phyloP scores from a whole-genome alignment of 2,797 vertebrate genomes.

The Babyrousa celebensis region DNA sequence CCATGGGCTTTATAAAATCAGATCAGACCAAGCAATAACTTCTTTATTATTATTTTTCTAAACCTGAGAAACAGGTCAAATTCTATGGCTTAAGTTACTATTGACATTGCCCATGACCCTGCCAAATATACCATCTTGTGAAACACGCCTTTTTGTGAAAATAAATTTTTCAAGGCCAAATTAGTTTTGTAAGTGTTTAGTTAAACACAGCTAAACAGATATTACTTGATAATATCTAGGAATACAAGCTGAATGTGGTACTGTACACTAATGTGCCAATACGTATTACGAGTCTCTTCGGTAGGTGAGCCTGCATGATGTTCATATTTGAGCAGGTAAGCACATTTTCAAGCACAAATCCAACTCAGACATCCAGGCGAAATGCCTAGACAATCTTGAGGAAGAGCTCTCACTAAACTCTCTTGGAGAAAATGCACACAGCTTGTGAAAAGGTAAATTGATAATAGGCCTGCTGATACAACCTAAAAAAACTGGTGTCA shows the following conservation, averaged over 20 bases:
- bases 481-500: slow-evolving; percentile 66
- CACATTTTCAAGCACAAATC: not conserved
- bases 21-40: not conserved
- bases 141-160: slow-evolving; percentile 26
- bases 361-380: not conserved
- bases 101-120: not conserved
- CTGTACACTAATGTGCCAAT: not conserved
- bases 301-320: not conserved
- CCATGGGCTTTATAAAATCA: slow-evolving; percentile 53
- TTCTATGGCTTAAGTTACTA: not conserved
- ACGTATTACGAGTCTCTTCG: not conserved
- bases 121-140: slow-evolving; percentile 22
- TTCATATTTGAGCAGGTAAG: slow-evolving; percentile 61
- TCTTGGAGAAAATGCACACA: slow-evolving; percentile 42
- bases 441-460: slow-evolving; percentile 66
- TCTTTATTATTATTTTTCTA: slow-evolving; percentile 50
- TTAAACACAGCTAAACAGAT: not conserved
- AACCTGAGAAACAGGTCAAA: not conserved
- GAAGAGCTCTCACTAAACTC: not conserved
- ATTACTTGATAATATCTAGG: not conserved
- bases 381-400: not conserved
- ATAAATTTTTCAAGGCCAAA: slow-evolving; percentile 38
- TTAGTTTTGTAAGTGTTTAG: slow-evolving; percentile 49
- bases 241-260: not conserved
- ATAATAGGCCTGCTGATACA: slow-evolving; percentile 68